Conservation (phyloP, 2,888 invertebrate species). For the Polyommatus iphigenia region DNA sequence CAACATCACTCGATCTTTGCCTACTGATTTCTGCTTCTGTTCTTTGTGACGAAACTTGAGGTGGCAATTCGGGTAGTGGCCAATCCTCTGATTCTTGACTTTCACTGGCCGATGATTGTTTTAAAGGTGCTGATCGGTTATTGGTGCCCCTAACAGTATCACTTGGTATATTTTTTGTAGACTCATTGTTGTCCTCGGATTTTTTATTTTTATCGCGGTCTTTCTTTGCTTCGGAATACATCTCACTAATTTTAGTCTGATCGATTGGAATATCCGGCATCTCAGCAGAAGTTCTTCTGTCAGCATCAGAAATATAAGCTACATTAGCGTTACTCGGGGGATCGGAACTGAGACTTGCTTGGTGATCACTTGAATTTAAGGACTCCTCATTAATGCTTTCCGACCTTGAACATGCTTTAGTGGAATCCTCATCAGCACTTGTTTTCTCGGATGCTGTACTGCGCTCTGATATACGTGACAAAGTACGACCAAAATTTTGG, state of each 20-base stretch:
- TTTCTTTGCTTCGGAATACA: constrained; percentile 78
- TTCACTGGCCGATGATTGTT: constrained; percentile 77
- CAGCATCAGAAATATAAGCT: constrained; percentile 88
- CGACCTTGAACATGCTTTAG: constrained; percentile 91
- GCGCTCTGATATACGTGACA: constrained; percentile 92
- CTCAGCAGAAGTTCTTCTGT: constrained; percentile 90
- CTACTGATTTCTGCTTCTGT: constrained; percentile 55
- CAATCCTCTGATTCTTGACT: constrained; percentile 89
- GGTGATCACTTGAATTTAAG: constrained; percentile 90
- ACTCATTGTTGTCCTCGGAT: constrained; percentile 51
- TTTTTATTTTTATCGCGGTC: constrained; percentile 65
- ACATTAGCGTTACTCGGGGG: constrained; percentile 87
- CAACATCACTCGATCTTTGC: constrained; percentile 83
- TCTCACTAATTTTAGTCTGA: constrained; percentile 80
- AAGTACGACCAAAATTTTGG: constrained; percentile 87
- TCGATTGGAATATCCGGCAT: constrained; percentile 92
- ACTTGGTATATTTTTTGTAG: constrained; percentile 55
- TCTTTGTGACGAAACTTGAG: constrained; percentile 63
- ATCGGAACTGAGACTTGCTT: constrained; percentile 91
- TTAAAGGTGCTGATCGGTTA: constrained; percentile 56
- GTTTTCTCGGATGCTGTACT: constrained; percentile 94
- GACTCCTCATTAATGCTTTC: constrained; percentile 93
- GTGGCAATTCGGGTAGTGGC: constrained; percentile 87
- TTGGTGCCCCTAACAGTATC: constrained; percentile 56
- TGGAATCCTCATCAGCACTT: constrained; percentile 91